A percentile compares a stretch with the other conserved stretches of the same genome.
These are phyloP conservation scores for Xyrichtys novacula DNA, from an alignment of 2,797 vertebrate genomes.

Conservation along the genomic window DNA sequence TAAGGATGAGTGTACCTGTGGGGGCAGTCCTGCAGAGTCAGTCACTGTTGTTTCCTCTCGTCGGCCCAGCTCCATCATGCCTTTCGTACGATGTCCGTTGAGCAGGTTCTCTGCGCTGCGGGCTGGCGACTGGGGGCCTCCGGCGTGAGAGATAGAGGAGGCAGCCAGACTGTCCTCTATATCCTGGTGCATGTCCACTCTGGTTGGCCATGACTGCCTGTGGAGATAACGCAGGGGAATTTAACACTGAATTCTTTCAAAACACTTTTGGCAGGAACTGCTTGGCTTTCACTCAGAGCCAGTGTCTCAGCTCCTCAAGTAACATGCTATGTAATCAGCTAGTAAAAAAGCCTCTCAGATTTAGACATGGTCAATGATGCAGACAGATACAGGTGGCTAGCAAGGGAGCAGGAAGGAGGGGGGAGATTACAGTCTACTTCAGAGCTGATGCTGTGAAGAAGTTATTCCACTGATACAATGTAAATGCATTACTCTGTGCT, in stretches of 20 bases:
- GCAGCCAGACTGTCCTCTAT: conserved; percentile 95
- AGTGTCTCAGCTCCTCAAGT: background rate
- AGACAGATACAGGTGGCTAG: background rate
- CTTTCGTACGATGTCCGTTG: conserved; percentile 93
- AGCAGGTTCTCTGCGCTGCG: conserved; percentile 91
- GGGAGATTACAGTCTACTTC: background rate
- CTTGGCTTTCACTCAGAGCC: too few species aligned
- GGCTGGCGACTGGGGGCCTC: conserved; percentile 92
- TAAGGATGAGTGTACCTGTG: conserved; percentile 47
- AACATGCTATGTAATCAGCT: background rate
- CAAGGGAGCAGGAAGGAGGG: background rate
- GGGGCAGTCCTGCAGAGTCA: conserved; percentile 44
- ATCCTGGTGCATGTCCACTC: conserved; percentile 95
- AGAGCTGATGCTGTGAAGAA: background rate
- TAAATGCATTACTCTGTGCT: background rate
- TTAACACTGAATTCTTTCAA: background rate
- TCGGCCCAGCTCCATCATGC: conserved; percentile 86
- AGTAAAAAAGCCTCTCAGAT: background rate
- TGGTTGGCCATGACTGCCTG: conserved; percentile 98
- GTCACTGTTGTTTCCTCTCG: conserved; percentile 88
- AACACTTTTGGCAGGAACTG: too few species aligned
- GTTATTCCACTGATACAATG: conserved; percentile 6
- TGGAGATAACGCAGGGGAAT: background rate
- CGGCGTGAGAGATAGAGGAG: conserved; percentile 91
- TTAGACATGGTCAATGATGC: background rate